These are phyloP conservation scores for Cynodonichthys magdalenae DNA, from an alignment of 2,797 vertebrate species.

Conservation along the genomic window DNA sequence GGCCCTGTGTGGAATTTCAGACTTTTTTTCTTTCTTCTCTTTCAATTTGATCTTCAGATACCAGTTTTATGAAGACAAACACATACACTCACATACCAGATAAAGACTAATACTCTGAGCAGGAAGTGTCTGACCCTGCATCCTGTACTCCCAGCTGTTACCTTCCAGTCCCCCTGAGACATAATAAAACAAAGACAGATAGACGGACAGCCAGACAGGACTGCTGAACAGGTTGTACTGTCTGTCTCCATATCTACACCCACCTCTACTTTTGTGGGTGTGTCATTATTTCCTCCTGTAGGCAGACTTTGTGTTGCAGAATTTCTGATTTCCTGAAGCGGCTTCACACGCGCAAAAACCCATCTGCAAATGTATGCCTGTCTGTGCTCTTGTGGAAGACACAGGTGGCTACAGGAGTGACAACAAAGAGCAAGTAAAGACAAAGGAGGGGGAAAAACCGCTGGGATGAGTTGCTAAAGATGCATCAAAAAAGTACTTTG, in stretches of 20 bases:
- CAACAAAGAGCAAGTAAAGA: constrained; percentile 14
- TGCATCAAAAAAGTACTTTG: background rate
- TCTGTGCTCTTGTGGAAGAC: constrained; percentile 28
- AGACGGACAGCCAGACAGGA: background rate
- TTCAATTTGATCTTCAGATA: constrained; percentile 5
- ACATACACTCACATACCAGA: background rate
- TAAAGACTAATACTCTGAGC: constrained; percentile 53
- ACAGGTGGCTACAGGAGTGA: constrained; percentile 23
- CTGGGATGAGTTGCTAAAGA: background rate
- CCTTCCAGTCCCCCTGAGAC: constrained; percentile 48
- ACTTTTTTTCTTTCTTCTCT: background rate
- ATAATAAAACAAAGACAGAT: background rate
- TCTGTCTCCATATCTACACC: background rate
- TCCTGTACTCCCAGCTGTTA: constrained; percentile 73
- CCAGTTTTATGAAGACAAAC: background rate
- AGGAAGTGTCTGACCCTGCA: constrained; percentile 69
- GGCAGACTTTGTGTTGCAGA: constrained; percentile 42
- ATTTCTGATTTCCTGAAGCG: constrained; percentile 55
- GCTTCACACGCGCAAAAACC: background rate
- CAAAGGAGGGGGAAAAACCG: background rate
- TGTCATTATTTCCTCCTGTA: constrained; percentile 27
- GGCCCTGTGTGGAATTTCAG: background rate
- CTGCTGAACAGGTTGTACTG: background rate
- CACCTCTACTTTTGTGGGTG: constrained; percentile 32
- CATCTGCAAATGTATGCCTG: constrained; percentile 14